Percentiles rank a stretch among this genome's conserved stretches.
Evolutionary conservation across 1,140 invertebrate species (phyloP).

Genomic region (Trialeurodes vaporariorum): DNA sequence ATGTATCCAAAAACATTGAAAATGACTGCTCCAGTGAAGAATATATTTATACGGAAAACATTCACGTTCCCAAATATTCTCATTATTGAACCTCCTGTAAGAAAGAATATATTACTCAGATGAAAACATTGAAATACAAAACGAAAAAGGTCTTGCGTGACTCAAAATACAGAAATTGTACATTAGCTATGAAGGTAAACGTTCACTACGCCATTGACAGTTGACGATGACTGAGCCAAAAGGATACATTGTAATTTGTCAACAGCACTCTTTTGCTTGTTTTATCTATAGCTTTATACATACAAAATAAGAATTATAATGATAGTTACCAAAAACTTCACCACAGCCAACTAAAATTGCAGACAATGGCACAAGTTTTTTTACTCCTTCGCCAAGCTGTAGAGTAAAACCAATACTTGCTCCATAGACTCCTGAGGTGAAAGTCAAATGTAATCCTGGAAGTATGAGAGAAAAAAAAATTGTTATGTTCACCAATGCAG

Average conservation of each 20-base stretch:
- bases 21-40: constrained; percentile 6
- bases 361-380: constrained; percentile 76
- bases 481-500: no score
- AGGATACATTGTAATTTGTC: no score
- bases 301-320: no score
- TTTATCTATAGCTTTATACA: no score
- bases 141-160: no score
- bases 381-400: constrained; percentile 59
- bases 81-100: not conserved
- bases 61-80: not conserved
- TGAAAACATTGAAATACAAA: no score
- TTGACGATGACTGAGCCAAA: no score
- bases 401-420: constrained; percentile 74
- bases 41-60: not conserved
- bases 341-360: constrained; percentile 88
- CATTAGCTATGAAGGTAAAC: no score
- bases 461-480: constrained; percentile 16
- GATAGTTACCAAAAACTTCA: constrained; percentile 75
- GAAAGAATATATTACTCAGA: no score
- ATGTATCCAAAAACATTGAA: constrained; percentile 21
- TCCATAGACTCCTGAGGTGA: constrained; percentile 93
- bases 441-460: constrained; percentile 77
- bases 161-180: no score
- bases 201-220: no score
- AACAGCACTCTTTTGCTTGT: no score